Evolutionary conservation across 2,888 invertebrate genomes (phyloP).

Genomic region (Mythimna pallens): DNA sequence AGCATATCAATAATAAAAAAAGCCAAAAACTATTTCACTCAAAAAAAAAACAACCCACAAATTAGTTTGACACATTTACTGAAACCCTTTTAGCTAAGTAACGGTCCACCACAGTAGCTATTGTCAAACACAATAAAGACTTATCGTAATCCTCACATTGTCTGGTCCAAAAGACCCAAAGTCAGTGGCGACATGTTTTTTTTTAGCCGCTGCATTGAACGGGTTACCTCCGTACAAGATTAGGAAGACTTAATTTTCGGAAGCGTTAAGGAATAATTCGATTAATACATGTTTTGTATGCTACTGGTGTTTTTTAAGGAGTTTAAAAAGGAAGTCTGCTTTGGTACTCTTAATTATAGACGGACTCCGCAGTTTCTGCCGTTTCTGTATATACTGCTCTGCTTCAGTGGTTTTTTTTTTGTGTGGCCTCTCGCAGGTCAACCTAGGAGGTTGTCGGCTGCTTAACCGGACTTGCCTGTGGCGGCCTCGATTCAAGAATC

Average conservation of each 20-base stretch:
- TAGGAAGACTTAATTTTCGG: conserved; percentile 24
- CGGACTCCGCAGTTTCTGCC: too few species aligned
- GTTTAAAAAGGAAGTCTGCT: not conserved
- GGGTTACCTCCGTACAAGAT: conserved; percentile 41
- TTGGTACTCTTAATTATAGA: too few species aligned
- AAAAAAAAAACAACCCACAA: too few species aligned
- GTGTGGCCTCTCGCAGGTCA: too few species aligned
- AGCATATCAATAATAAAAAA: too few species aligned
- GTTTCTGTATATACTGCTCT: too few species aligned
- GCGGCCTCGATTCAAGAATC: too few species aligned
- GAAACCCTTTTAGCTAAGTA: conserved; percentile 50
- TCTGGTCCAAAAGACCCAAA: conserved; percentile 59
- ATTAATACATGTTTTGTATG: conserved; percentile 20
- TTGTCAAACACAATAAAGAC: conserved; percentile 69
- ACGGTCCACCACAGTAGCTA: conserved; percentile 65
- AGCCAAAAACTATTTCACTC: too few species aligned
- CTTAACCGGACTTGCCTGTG: too few species aligned
- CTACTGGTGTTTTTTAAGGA: conserved; percentile 32
- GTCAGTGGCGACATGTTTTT: conserved; percentile 63
- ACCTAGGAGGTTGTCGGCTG: too few species aligned
- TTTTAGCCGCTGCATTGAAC: conserved; percentile 25
- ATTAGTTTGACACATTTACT: conserved; percentile 55
- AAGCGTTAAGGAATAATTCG: conserved; percentile 21
- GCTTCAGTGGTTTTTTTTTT: too few species aligned
- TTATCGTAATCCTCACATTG: conserved; percentile 74